phyloP scores from a whole-genome alignment of 2,113 vertebrate genomes.

The Xiphorhynchus elegans region DNA sequence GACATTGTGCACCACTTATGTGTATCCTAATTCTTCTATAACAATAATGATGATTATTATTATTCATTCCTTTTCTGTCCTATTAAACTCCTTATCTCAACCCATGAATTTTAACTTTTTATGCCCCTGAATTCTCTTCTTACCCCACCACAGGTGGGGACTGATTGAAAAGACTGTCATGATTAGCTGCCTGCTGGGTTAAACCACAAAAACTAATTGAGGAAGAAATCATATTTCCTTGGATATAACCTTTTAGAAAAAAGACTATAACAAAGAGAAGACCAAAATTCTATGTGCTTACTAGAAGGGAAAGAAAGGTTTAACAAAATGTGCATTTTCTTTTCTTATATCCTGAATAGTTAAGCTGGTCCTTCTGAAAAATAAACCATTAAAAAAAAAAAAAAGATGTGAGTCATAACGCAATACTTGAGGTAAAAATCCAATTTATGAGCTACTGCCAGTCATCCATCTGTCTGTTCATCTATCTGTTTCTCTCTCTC shows the following conservation, averaged over 20 bases:
- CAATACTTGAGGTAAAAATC: background rate
- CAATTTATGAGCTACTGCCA: background rate
- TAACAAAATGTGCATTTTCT: background rate
- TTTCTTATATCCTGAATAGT: background rate
- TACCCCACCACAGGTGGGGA: too few relatives aligned
- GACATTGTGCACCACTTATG: background rate
- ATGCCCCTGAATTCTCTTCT: background rate
- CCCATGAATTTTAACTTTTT: background rate
- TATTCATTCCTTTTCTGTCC: background rate
- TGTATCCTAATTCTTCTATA: background rate
- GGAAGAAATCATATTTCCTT: background rate
- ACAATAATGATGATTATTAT: background rate
- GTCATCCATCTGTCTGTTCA: background rate
- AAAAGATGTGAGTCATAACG: background rate
- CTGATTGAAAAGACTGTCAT: background rate
- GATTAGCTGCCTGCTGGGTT: background rate
- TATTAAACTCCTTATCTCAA: background rate
- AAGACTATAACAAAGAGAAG: background rate
- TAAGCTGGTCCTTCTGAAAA: background rate
- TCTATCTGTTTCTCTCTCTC: background rate
- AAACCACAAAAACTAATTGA: background rate
- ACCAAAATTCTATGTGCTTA: background rate
- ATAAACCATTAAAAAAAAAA: background rate
- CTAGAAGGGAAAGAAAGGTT: background rate
- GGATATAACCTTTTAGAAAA: background rate